Conservation (phyloP, 2,888 invertebrate genomes). For the Allacma fusca region DNA sequence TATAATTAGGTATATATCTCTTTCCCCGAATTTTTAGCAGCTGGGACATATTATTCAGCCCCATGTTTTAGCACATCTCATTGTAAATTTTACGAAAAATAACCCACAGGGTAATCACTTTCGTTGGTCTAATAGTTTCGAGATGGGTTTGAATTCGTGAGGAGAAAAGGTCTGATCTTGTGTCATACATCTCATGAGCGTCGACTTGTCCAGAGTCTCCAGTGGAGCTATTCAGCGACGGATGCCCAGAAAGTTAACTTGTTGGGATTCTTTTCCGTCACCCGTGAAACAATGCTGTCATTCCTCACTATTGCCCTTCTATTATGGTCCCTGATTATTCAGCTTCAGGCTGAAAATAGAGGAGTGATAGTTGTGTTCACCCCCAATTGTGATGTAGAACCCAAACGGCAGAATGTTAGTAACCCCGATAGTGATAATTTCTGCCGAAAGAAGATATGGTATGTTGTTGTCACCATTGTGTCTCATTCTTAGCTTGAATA, state of each 20-base stretch:
- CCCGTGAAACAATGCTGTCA: conserved; percentile 23
- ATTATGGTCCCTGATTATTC: conserved; percentile 39
- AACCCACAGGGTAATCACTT: no score
- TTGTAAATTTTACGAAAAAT: no score
- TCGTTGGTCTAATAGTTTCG: conserved; percentile 31
- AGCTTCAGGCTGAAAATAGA: conserved; percentile 17
- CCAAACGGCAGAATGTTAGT: no score
- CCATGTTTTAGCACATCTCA: no score
- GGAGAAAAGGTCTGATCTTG: conserved; percentile 29
- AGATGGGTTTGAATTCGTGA: conserved; percentile 38
- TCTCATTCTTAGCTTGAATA: no score
- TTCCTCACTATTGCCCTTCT: conserved; percentile 27
- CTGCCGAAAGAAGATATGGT: conserved; percentile 40
- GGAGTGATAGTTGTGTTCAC: conserved; percentile 29
- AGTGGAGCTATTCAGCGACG: conserved; percentile 31
- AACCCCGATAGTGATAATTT: background rate
- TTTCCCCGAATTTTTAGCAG: no score
- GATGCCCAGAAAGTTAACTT: conserved; percentile 24
- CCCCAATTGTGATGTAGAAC: conserved; percentile 26
- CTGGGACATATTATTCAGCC: no score
- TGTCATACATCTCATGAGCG: conserved; percentile 36
- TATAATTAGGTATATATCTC: no score
- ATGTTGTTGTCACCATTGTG: background rate
- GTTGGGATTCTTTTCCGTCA: conserved; percentile 28
- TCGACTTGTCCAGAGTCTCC: conserved; percentile 33